These are phyloP conservation scores for Lasioglossum morio DNA, from an alignment of 2,888 invertebrate species.

Conservation along the genomic window DNA sequence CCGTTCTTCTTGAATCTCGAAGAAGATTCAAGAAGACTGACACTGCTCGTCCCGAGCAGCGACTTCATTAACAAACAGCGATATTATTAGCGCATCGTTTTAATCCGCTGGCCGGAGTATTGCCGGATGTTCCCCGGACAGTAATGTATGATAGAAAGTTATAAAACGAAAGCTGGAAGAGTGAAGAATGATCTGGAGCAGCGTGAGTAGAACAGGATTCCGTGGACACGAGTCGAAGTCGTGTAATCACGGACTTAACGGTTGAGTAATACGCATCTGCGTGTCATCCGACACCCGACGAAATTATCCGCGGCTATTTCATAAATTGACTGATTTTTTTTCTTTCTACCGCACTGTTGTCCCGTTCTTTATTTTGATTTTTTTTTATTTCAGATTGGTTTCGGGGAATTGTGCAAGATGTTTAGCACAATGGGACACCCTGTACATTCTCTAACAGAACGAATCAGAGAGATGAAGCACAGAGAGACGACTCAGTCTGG, in stretches of 20 bases:
- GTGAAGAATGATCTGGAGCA: constrained; percentile 27
- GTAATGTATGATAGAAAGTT: constrained; percentile 10
- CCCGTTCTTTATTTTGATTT: too few species aligned
- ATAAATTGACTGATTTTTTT: background rate
- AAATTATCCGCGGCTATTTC: background rate
- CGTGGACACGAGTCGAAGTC: constrained; percentile 3
- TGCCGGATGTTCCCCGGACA: background rate
- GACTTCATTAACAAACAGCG: background rate
- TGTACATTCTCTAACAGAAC: background rate
- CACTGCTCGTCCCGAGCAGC: background rate
- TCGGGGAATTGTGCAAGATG: background rate
- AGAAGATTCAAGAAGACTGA: background rate
- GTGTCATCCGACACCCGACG: background rate
- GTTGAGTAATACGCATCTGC: background rate
- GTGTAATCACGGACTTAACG: background rate
- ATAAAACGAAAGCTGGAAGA: constrained; percentile 27
- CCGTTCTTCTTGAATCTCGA: too few species aligned
- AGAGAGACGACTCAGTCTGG: constrained; percentile 37
- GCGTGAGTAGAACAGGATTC: constrained; percentile 14
- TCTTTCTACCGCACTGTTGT: too few species aligned
- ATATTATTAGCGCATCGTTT: background rate
- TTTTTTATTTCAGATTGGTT: background rate
- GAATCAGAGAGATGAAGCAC: constrained; percentile 32
- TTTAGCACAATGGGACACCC: background rate
- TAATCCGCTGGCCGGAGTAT: background rate